Conservation (phyloP, 2,888 invertebrate genomes). For the Nemurella pictetii region DNA sequence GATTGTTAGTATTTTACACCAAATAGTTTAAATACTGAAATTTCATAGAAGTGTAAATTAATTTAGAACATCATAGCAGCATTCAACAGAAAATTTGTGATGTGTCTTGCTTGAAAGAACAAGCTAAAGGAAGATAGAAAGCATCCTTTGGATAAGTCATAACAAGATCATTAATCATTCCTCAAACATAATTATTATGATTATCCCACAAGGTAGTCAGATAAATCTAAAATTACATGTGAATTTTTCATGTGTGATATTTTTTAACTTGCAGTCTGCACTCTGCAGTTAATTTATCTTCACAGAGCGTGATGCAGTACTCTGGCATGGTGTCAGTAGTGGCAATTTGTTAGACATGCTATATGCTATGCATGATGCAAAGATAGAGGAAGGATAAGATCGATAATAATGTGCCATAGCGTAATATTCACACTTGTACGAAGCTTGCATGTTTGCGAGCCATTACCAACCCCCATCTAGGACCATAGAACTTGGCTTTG, state of each 20-base stretch:
- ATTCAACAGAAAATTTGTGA: background rate
- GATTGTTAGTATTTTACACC: background rate
- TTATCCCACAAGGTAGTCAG: background rate
- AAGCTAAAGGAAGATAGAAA: background rate
- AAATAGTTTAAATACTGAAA: too few species aligned
- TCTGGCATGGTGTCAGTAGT: background rate
- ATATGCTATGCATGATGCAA: background rate
- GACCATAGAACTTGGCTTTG: background rate
- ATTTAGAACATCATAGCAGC: background rate
- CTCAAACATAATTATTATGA: background rate
- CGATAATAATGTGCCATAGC: background rate
- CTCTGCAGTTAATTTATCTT: background rate
- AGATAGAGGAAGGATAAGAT: background rate
- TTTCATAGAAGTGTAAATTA: too few species aligned
- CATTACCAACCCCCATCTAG: background rate
- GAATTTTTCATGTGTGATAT: background rate
- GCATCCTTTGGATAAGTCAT: background rate
- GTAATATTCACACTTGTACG: background rate
- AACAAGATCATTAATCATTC: background rate
- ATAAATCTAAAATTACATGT: background rate
- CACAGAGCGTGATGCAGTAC: background rate
- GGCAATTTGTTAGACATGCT: slow-evolving; percentile 2
- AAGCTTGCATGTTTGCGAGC: background rate
- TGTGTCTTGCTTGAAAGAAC: background rate
- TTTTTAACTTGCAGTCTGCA: background rate